These are phyloP conservation scores for Phoebastria nigripes DNA, from an alignment of 2,797 vertebrate genomes.

Conservation along the genomic window DNA sequence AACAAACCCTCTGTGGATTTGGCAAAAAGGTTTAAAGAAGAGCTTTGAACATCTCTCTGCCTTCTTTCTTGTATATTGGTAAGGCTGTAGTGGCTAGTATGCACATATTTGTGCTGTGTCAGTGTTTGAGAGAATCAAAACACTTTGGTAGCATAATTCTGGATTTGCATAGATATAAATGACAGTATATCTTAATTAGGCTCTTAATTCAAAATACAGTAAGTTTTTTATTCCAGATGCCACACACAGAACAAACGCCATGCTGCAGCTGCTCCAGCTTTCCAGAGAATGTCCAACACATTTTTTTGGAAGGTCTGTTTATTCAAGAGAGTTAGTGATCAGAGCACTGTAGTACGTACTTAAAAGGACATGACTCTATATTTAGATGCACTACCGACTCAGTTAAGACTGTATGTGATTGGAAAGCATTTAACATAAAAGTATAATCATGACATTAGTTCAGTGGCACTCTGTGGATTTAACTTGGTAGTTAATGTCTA, in stretches of 20 bases:
- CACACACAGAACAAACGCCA: background rate
- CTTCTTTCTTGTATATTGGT: background rate
- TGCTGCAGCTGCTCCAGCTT: background rate
- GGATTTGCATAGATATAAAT: background rate
- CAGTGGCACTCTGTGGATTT: background rate
- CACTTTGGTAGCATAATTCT: background rate
- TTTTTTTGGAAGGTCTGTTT: background rate
- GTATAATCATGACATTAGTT: background rate
- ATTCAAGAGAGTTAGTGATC: background rate
- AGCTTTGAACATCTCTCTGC: background rate
- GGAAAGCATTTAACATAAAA: background rate
- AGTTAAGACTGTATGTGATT: background rate
- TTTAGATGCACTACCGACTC: background rate
- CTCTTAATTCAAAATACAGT: background rate
- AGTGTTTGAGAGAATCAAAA: background rate
- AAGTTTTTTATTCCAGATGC: background rate
- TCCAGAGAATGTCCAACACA: background rate
- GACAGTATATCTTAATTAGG: background rate
- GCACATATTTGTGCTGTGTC: background rate
- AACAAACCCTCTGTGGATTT: background rate
- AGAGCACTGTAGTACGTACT: background rate
- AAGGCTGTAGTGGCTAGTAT: background rate
- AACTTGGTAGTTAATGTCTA: background rate
- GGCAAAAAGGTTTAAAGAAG: background rate
- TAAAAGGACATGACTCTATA: background rate